Base-by-base conservation (phyloP, 2,888 invertebrate species). In the Platerodrilus igneus region DNA sequence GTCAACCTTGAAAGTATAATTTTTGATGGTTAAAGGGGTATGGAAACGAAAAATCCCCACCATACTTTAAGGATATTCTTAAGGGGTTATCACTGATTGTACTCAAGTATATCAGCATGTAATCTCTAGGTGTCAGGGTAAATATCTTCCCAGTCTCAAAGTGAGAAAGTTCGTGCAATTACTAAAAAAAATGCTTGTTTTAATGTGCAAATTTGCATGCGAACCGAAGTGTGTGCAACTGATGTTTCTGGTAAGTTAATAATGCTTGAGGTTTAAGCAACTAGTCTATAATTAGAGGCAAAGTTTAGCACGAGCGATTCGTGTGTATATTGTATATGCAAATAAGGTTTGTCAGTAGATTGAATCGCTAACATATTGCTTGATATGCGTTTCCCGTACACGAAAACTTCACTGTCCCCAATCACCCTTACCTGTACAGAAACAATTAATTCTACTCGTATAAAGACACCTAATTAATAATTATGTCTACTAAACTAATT, bases 11-110 rank as follows among this genome's bases (percentile, higher is more conserved):
- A 57, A 58, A 57, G 54, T 59, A 58, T 59, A 62, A 60, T 60
- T 62, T 60, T 32, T n/a, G n/a, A n/a, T n/a, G n/a, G 41, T 47
- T 48, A 50, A 50, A 55, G 63, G 61, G 60, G 57, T 59, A 61
- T 59, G 54, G n/a, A n/a, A n/a, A n/a, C n/a, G n/a, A n/a, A 60
- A 38, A 42, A 50, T 50, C 54, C 53, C 58, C 62, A 58, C 60
- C 53, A 52, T 33, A 51, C 51, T 47, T 45, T 42, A 52, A 49
- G 56, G 59, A 61, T 55, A 61, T 51, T 62, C 60, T 59, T 48
- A 45, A 59, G 59, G 61, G 62, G 61, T 63, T 64, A 62, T 60
- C 59, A 43, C 23, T 32, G n/a, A n/a, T n/a, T n/a, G n/a, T n/a
- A n/a, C n/a, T n/a, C n/a, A n/a, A n/a, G n/a, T n/a, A n/a, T n/a